phyloP scores from a whole-genome alignment of 2,113 vertebrate species.

The Diadophis punctatus region DNA sequence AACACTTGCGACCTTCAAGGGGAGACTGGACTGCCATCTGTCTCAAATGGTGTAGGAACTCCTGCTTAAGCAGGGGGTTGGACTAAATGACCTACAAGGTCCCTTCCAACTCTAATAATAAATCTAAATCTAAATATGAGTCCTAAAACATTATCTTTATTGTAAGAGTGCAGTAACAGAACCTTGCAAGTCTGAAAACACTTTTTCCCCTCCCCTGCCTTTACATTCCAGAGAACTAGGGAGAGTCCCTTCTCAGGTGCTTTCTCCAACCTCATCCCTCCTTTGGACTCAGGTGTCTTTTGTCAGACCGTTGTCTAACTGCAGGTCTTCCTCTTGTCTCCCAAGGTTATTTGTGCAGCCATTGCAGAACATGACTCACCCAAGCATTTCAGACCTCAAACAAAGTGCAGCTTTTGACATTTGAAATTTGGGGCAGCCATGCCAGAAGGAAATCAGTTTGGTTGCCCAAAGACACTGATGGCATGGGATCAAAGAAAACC shows the following conservation, averaged over 20 bases:
- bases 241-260: not conserved
- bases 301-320: not conserved
- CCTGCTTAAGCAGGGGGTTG: too few relatives aligned
- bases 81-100: too few relatives aligned
- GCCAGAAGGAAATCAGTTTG: not conserved
- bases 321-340: not conserved
- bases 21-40: too few relatives aligned
- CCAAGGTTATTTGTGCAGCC: not conserved
- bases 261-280: not conserved
- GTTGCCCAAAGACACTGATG: not conserved
- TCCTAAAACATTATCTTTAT: not conserved
- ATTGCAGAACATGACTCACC: not conserved
- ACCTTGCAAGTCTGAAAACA: not conserved
- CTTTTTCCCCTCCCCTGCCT: not conserved
- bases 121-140: too few relatives aligned
- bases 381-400: not conserved
- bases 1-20: too few relatives aligned
- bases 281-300: not conserved
- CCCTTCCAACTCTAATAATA: too few relatives aligned
- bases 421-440: not conserved
- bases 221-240: not conserved
- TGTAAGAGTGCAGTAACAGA: not conserved
- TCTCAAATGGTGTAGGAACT: too few relatives aligned
- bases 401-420: not conserved
- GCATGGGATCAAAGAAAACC: not conserved